Base-by-base conservation (phyloP, 2,113 vertebrate species). In the Mirounga angustirostris region DNA sequence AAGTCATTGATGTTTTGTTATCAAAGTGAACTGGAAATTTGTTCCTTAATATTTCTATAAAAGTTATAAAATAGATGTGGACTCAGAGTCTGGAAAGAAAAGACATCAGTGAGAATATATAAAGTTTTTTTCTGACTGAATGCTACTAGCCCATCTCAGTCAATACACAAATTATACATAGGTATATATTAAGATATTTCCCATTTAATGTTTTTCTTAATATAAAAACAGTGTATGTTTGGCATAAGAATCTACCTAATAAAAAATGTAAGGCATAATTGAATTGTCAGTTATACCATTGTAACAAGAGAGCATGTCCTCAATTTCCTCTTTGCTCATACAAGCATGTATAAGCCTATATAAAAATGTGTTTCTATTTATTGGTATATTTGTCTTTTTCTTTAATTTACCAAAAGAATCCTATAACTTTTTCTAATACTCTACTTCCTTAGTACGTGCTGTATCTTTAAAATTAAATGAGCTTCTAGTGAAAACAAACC, bases 21-120 rank as follows among this genome's bases (percentile, higher is more conserved):
- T 74, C 80, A 86, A 71, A 8, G 18, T n/a, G 24, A 94, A 65
- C 28, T 65, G 56, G 7, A 61, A 82, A 88, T 74, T 82, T 82
- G 65, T 65, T 95, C 8, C 59, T 83, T 67, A 89, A 67, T 50
- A 67, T 89, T 83, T 93, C 58, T 78, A 54, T 76, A 30, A 83
- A 89, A 67, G 6, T 28, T 92, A 4, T 74, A 40, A 83, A 83
- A 59, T 14, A 52, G 16, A 7, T 36, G 1, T 65, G 14, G 33
- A 69, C n/a, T 50, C 40, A 61, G 3, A 4, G 21, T 88, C 33
- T 24, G 40, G 36, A 33, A 91, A 87, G 24, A 92, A 69, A 76
- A 92, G 50, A 61, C 11, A 91, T 24, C 5, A 22, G 26, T 59
- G n/a, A 63, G 30, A 43, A 85, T 36, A 82, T 46, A 3, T n/a